Conservation (phyloP, 2,113 vertebrate genomes). For the Hymenochirus boettgeri region DNA sequence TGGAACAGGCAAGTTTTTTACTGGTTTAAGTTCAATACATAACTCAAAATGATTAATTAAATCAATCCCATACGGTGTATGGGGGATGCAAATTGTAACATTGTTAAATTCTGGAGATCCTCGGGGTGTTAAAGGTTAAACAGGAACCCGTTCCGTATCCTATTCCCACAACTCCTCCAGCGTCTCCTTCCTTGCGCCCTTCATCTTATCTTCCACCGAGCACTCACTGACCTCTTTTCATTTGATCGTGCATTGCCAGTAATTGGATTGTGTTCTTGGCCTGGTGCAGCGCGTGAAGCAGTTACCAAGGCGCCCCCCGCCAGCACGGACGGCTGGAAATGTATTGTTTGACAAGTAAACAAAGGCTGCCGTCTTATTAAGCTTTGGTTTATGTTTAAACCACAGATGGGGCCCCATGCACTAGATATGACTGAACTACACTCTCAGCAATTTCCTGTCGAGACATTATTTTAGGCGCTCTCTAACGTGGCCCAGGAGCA, state of each 20-base stretch:
- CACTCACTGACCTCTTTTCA: background rate
- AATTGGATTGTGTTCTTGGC: background rate
- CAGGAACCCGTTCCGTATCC: too few species aligned
- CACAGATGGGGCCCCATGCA: too few species aligned
- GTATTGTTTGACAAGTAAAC: background rate
- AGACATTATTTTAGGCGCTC: background rate
- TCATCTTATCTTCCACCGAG: background rate
- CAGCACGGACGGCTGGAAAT: background rate
- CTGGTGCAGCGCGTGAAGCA: background rate
- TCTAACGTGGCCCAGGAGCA: background rate
- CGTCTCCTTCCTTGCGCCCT: background rate
- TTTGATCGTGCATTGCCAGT: background rate
- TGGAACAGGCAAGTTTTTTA: too few species aligned
- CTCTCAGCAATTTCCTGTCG: background rate
- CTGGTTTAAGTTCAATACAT: too few species aligned
- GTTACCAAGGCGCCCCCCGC: background rate
- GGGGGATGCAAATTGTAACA: too few species aligned
- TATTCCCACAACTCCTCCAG: conserved; percentile 43
- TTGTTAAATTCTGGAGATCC: too few species aligned
- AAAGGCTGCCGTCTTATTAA: background rate
- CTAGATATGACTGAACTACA: background rate
- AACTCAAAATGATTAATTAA: too few species aligned
- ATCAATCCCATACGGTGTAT: too few species aligned
- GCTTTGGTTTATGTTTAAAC: background rate
- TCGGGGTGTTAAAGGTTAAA: too few species aligned